Evolutionary conservation across 2,888 invertebrate genomes (phyloP).

Genomic region (Steromphala cineraria): DNA sequence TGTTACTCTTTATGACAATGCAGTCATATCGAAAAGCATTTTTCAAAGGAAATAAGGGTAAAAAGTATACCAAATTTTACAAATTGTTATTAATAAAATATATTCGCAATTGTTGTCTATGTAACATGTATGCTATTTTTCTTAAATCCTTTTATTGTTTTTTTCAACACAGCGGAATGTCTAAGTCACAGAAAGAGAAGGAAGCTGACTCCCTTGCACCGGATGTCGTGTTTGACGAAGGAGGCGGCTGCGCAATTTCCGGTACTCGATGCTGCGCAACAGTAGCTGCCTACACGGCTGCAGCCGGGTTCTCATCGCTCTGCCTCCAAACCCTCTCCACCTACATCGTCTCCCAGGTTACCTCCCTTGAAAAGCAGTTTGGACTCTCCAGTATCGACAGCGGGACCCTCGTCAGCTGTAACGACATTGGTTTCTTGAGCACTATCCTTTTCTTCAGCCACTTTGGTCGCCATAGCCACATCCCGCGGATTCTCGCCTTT

Average conservation of each 20-base stretch:
- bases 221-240: no score
- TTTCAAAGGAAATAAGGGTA: no score
- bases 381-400: constrained; percentile 48
- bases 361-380: constrained; percentile 55
- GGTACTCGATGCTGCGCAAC: not conserved
- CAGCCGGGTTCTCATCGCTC: constrained; percentile 1
- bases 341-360: constrained; percentile 39
- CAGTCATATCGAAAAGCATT: no score
- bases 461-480: constrained; percentile 35
- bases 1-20: no score
- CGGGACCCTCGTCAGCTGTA: constrained; percentile 54
- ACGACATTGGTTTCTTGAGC: constrained; percentile 56
- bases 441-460: constrained; percentile 52
- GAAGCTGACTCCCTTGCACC: no score
- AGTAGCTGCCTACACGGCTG: not conserved
- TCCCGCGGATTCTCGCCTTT: constrained; percentile 1
- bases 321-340: constrained; percentile 27
- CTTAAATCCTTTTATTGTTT: no score
- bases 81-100: no score
- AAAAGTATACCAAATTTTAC: no score
- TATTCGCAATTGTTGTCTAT: no score
- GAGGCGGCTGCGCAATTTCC: not conserved
- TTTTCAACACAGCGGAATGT: no score
- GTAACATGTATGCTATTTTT: no score
- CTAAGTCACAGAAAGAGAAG: no score